Evolutionary conservation across 2,888 invertebrate species (phyloP), one percentile per base, ranked within the genome.

Genomic region (Ariolimax columbianus): DNA sequence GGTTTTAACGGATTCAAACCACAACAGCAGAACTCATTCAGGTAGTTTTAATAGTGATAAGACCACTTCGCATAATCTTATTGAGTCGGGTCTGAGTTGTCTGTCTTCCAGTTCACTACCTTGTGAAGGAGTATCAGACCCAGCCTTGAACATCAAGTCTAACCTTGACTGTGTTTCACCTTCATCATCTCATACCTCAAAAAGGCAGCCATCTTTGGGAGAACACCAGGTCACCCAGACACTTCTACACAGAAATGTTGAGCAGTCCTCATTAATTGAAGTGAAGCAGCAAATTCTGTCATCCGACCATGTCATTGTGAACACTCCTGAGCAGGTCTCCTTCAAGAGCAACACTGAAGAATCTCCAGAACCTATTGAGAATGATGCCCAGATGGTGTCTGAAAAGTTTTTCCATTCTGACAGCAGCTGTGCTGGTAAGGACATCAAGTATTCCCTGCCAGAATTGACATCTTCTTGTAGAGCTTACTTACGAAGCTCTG

Each of bases 381-480:
- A 23, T 51, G 36, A 36, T 75, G 36, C 19, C 51, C 33, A 51
- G 23, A 51, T 0, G 43, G 33, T 75, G 30, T 4, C 33, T 4
- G 23, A 75, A 11, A 11, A 30, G 2, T 30, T 1, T 33, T 6
- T 30, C 11, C 30, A 63, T 23, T 7, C 75, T 19, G 23, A 23
- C 36, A 43, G 36, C 17, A 14, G 38, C 17, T 38, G 19, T 36
- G 3, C 40, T 40, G 47, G 43, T 33, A 47, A 79, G 7, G 36
- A 30, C n/a, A 33, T 79, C 7, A 68, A 33, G 23, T 66, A 79
- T 33, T 79, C 79, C 17, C 66, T 79, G 11, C 79, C 79, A 30
- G 79, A 79, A 47, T 33, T 79, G 6, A 79, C 66, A 17, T 79
- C 79, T 9, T 63, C 79, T 30, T 43, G 79, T n/a, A 79, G 66